Base-by-base conservation (phyloP, 92 coral and sea anemone species). In the Heliopora coerulea region DNA sequence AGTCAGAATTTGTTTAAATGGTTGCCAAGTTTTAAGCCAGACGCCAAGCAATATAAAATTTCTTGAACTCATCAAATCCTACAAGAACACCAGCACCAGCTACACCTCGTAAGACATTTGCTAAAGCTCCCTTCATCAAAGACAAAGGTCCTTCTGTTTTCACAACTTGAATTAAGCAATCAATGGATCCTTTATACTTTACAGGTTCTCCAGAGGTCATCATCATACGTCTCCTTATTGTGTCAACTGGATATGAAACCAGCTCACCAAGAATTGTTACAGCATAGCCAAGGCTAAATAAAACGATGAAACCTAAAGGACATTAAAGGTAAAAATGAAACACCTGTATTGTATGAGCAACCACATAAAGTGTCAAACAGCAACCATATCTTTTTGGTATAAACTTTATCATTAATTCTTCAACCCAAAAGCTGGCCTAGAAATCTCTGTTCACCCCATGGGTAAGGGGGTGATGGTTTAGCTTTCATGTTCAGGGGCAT, bases 121-220 rank as follows among this genome's bases (percentile, higher is more conserved):
- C 97, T 15, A 96, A 96, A n/a, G 97, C 97, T 34, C 97, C 97
- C 83, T 92, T 92, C 97, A 92, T 92, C 77, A 92, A 24, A 48
- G 96, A 89, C 96, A 92, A 75, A 9, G 85, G 63, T 39, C 97
- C 97, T 65, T 92, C 97, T 42, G 83, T 92, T 76, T 90, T 88
- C 80, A 92, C 35, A 79, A 92, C 86, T 83, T 90, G 93, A 50
- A 90, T 12, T 68, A 96, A 80, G 83, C 97, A 92, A 56, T 92
- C 97, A 8, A 92, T 83, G 80, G 97, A 90, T 15, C 97, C 97
- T 83, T 92, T 92, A 86, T 92, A 92, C 78, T 92, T 92, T 65
- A 92, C 97, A 35, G 97, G 96, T 83, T 92, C 92, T 28, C 97
- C 97, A 2, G 97, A 92, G 28, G 97, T 92, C 97, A 92, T 92